Evolutionary conservation across 2,888 invertebrate species (phyloP), one percentile per base, ranked within the genome.

Genomic region (Agriopis leucophaearia): DNA sequence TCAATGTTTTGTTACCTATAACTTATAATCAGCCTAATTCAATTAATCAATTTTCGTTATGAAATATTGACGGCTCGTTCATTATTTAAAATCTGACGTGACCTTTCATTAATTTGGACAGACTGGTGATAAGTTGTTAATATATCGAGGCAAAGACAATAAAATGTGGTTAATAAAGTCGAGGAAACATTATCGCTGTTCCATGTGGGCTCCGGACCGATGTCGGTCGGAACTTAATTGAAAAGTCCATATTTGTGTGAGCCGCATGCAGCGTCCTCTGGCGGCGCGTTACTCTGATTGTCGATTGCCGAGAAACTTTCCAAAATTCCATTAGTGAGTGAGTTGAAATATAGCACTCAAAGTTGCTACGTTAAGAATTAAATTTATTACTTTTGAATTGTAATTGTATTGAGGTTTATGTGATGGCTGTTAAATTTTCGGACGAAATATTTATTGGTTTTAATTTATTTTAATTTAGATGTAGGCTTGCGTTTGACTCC

Each of bases 321-420:
- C 51, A 7, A 56, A 52, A 45, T 58, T 58, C 58, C 18, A 12
- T 42, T 50, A 45, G 55, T 50, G 66, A 69, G 62, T 65, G 59
- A 61, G 54, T 50, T 57, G n/a, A 38, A 52, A n/a, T 52, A 15
- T 52, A 38, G 51, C 35, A 13, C 6, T 36, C 38, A 40, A 57
- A 68, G 55, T 66, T 61, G 63, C 48, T 61, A 27, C 45, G 10
- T 40, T 18, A 50, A 54, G 50, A 57, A 64, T 38, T 50, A 40
- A 69, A 70, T 73, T 72, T 70, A 70, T 73, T 61, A 64, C 61
- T 69, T 62, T 73, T 47, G 66, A 71, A 74, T 74, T 51, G 68
- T 70, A 75, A 81, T 72, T 66, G 63, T 45, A 36, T 66, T 61
- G 57, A 62, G 36, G 45, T 66, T 69, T 67, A 64, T 68, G 55